Evolutionary conservation across 2,888 invertebrate genomes (phyloP), one percentile per base, ranked within the genome.

Genomic region (Orthosia incerta): DNA sequence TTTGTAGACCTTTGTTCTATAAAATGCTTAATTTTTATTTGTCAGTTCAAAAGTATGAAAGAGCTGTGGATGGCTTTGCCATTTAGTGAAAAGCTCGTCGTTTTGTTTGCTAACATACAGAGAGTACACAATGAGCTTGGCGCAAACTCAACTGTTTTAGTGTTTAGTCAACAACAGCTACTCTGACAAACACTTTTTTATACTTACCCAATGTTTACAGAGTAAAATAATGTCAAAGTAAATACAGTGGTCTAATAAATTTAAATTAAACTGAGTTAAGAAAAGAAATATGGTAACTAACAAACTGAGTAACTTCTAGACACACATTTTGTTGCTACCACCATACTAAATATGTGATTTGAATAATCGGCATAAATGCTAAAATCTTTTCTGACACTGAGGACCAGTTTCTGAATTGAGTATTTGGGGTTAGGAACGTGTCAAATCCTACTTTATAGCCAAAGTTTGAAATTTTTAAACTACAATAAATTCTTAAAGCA

Each of bases 21-120:
- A 57, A 66, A 73, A 62, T 61, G 62, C 67, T 79, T 64, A 74
- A 71, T 77, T 77, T 74, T 79, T 76, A 63, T 70, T 74, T 74
- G 48, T 56, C 50, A 56, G 67, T 71, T 76, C 57, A 53, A 70
- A 70, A 73, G 57, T 61, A 80, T 76, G 53, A 76, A 59, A 68
- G 39, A 53, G 68, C 66, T 60, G 57, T 62, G 48, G 60, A 62
- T 74, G 66, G 67, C 68, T 68, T 73, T 53, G 48, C 53, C 60
- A 75, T 82, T 84, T 71, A 62, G 72, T 71, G 71, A 57, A 68
- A 63, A 63, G 56, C 66, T 74, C 20, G 59, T 31, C 31, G 67
- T 72, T 74, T 61, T 68, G 59, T 65, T 71, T 71, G 57, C 26
- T 67, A 51, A 62, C 68, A 69, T 55, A 82, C 59, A 72, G 18